Base-by-base conservation (phyloP, 2,113 vertebrate species). In the Tyto alba region DNA sequence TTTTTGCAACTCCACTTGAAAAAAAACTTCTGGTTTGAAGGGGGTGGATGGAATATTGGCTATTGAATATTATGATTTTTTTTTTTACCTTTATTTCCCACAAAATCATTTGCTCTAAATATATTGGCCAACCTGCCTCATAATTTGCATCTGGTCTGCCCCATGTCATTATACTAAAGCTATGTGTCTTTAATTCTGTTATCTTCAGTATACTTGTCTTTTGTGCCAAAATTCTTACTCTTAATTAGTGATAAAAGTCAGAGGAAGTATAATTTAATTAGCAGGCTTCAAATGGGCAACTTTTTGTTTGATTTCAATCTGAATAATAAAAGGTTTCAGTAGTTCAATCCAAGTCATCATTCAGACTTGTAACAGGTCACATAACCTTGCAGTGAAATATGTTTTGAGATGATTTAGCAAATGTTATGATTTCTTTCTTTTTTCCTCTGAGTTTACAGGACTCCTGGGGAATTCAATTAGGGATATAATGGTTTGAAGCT, bases 381-480 rank as follows among this genome's bases (percentile, higher is more conserved):
- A 95, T 97, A 98, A 98, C 98, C 98, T 98, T 98, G 96, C 96
- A 97, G 92, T 93, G 86, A 98, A 98, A 98, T 98, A 98, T 97
- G 97, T 98, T 98, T 98, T 94, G 96, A 97, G 96, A 97, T 96
- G 97, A 97, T 97, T 98, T 98, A 97, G 97, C 97, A 97, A 98
- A 98, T 97, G 96, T 98, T 98, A 97, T 93, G 96, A 97, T 98
- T 98, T 98, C 93, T 96, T 98, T 98, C 97, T 98, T 98, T 98
- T 98, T 98, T 96, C 96, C 97, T 98, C 96, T 13, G 93, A 98
- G 97, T 98, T 98, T 98, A 97, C 97, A 98, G 97, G 97, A 98
- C 98, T 98, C 98, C 98, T 98, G 98, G 98, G 98, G 98, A 98
- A 98, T 98, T 98, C 98, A 98, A 98, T 98, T 98, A 98, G 95